Evolutionary conservation across 2,888 invertebrate genomes (phyloP).

Genomic region (Clepsis dumicolana): DNA sequence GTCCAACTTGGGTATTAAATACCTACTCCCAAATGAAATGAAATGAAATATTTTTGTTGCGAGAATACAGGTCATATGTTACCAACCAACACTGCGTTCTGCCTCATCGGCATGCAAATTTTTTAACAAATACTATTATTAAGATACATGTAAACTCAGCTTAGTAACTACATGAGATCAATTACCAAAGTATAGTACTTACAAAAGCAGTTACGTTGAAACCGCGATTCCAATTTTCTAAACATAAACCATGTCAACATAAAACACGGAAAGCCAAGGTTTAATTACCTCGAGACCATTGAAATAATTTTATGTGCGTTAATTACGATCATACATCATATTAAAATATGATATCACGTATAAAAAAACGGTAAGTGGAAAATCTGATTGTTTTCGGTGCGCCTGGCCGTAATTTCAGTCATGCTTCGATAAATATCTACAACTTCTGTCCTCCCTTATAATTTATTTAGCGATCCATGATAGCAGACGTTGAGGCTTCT

Average conservation of each 20-base stretch:
- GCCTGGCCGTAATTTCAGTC: conserved; percentile 12
- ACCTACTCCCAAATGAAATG: too few relatives aligned
- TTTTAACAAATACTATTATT: too few relatives aligned
- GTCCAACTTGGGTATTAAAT: too few relatives aligned
- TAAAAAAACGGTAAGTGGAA: conserved; percentile 10
- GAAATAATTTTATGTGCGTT: conserved; percentile 17
- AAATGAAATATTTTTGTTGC: too few relatives aligned
- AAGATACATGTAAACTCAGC: too few relatives aligned
- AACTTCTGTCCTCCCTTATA: conserved; percentile 5
- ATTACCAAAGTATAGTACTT: background rate
- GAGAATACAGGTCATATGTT: too few relatives aligned
- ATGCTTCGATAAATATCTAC: conserved; percentile 27
- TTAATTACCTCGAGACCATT: conserved; percentile 17
- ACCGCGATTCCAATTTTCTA: background rate
- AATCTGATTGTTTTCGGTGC: conserved; percentile 8
- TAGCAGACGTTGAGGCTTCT: background rate
- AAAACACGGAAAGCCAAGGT: background rate
- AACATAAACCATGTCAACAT: conserved; percentile 1
- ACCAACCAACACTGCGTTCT: too few relatives aligned
- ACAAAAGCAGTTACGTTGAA: background rate
- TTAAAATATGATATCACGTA: conserved; percentile 18
- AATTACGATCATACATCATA: conserved; percentile 26
- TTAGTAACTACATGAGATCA: too few relatives aligned
- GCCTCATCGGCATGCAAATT: too few relatives aligned
- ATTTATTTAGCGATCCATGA: conserved; percentile 14